These are phyloP conservation scores for Drosophila ezoana DNA, from an alignment of 2,888 invertebrate genomes.

Conservation along the genomic window DNA sequence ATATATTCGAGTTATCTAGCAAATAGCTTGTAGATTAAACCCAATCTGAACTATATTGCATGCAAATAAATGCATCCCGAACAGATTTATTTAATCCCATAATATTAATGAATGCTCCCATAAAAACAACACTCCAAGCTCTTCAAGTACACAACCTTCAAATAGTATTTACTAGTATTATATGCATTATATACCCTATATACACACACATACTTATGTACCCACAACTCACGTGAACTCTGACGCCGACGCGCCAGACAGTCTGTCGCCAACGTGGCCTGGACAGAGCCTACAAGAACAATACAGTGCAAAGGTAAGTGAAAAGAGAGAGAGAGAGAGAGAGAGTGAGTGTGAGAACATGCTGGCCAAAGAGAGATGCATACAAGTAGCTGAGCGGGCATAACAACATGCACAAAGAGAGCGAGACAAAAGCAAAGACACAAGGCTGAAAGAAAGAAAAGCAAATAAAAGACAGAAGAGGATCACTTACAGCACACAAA, in stretches of 20 bases:
- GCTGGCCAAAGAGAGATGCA: constrained; percentile 7
- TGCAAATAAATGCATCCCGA: constrained; percentile 26
- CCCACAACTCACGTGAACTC: constrained; percentile 34
- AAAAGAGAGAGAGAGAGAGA: constrained; percentile 5
- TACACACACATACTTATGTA: constrained; percentile 24
- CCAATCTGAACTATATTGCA: not conserved
- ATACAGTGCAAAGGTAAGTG: not conserved
- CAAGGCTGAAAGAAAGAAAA: constrained; percentile 38
- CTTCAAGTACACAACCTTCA: constrained; percentile 5
- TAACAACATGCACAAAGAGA: constrained; percentile 67
- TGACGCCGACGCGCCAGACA: constrained; percentile 75
- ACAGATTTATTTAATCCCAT: constrained; percentile 52
- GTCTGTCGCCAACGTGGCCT: constrained; percentile 73
- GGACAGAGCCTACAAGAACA: constrained; percentile 19
- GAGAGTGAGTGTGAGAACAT: not conserved
- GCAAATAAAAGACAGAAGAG: constrained; percentile 54
- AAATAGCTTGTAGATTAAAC: no score
- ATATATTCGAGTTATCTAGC: no score
- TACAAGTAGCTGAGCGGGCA: constrained; percentile 58
- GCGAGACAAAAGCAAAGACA: constrained; percentile 63
- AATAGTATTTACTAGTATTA: constrained; percentile 30
- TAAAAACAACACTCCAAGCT: constrained; percentile 28
- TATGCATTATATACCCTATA: constrained; percentile 28
- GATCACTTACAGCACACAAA: constrained; percentile 46
- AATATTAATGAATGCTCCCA: constrained; percentile 60